Conservation (phyloP, 1,140 invertebrate genomes). For the Drosophila sechellia region DNA sequence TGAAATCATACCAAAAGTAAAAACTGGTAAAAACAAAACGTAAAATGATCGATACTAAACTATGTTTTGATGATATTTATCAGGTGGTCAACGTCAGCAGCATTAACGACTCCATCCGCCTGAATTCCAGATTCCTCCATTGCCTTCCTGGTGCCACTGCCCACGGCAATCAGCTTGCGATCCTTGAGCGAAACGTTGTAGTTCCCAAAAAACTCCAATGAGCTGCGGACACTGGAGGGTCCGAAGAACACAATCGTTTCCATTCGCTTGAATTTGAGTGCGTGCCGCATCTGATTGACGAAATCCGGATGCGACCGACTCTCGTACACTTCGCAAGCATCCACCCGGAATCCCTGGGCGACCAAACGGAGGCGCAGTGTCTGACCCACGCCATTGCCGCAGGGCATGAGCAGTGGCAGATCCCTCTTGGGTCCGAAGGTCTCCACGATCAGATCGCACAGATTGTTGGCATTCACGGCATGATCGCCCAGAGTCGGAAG, state of each 20-base stretch:
- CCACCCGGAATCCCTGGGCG: constrained; percentile 75
- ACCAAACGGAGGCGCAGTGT: constrained; percentile 78
- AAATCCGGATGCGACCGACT: constrained; percentile 77
- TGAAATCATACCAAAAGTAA: constrained; percentile 18
- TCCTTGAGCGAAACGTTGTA: constrained; percentile 36
- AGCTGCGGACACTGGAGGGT: constrained; percentile 78
- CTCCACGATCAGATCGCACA: constrained; percentile 84
- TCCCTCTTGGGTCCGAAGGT: constrained; percentile 72
- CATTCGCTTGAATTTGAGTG: constrained; percentile 78
- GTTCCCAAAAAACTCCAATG: constrained; percentile 29
- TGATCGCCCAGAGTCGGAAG: constrained; percentile 80
- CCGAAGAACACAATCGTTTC: constrained; percentile 85
- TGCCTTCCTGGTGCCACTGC: constrained; percentile 23
- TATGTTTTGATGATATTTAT: constrained; percentile 27
- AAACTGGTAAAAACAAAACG: constrained; percentile 19
- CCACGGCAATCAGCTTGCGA: constrained; percentile 46
- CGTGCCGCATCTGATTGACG: constrained; percentile 79
- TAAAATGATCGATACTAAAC: constrained; percentile 1
- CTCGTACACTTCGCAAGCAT: constrained; percentile 85
- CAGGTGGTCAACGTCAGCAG: constrained; percentile 10
- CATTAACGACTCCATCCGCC: constrained; percentile 18
- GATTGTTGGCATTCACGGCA: constrained; percentile 84
- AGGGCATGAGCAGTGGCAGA: constrained; percentile 85
- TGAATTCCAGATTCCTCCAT: constrained; percentile 31
- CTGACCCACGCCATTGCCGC: constrained; percentile 85